phyloP scores from a whole-genome alignment of 2,888 invertebrate species.

The Oegoconia quadripuncta region DNA sequence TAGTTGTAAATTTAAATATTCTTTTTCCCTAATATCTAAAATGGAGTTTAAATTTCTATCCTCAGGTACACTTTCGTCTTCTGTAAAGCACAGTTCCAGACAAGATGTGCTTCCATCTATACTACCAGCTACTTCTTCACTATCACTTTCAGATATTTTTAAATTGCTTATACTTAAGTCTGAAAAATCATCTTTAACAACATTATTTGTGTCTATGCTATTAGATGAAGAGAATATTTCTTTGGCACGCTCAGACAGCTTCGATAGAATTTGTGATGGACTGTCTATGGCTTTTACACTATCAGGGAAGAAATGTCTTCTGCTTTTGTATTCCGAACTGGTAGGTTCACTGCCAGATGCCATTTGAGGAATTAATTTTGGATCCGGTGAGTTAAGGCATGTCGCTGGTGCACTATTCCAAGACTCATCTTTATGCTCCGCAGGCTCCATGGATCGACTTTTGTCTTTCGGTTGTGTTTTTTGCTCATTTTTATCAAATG shows the following conservation, averaged over 20 bases:
- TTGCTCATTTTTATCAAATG: conserved; percentile 67
- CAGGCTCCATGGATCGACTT: conserved; percentile 28
- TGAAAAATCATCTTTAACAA: conserved; percentile 58
- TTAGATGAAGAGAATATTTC: conserved; percentile 72
- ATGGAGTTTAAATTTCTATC: conserved; percentile 49
- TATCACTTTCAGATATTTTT: conserved; percentile 71
- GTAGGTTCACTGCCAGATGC: conserved; percentile 66
- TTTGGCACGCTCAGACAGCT: conserved; percentile 71
- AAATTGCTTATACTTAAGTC: conserved; percentile 66
- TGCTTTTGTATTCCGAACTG: conserved; percentile 61
- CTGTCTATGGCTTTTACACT: conserved; percentile 66
- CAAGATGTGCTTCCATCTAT: conserved; percentile 72
- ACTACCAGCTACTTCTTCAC: conserved; percentile 68
- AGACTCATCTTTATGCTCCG: conserved; percentile 35
- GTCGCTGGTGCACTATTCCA: conserved; percentile 82
- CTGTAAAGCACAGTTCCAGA: conserved; percentile 70
- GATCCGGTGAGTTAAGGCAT: conserved; percentile 80
- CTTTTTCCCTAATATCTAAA: conserved; percentile 68
- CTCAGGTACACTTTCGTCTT: conserved; percentile 62
- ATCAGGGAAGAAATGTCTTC: conserved; percentile 70
- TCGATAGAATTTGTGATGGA: conserved; percentile 67
- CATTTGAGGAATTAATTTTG: conserved; percentile 44
- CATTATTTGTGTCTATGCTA: conserved; percentile 61
- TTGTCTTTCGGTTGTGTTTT: conserved; percentile 33
- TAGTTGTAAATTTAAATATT: conserved; percentile 71